A percentile compares a stretch with the other conserved stretches of the same genome.
Evolutionary conservation across 2,888 invertebrate genomes (phyloP).

Genomic region (Sclerodermus sp.): DNA sequence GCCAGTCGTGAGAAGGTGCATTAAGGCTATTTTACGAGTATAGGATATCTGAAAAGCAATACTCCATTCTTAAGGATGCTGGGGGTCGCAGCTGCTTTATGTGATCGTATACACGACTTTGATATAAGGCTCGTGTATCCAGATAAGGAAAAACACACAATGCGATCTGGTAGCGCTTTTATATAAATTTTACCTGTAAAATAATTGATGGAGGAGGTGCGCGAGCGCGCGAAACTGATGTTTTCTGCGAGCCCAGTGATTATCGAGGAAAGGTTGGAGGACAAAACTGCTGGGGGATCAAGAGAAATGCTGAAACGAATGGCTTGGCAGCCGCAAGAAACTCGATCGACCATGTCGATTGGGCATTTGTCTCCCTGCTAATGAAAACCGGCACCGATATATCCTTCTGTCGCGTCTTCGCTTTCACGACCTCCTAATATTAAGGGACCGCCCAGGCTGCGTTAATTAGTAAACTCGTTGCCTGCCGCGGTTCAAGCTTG

Average conservation of each 20-base stretch:
- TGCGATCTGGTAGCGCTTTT: background rate
- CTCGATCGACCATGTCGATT: slow-evolving; percentile 26
- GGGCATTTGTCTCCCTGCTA: slow-evolving; percentile 31
- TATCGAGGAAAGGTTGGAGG: too few relatives aligned
- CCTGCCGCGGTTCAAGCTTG: slow-evolving; percentile 41
- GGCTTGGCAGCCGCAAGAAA: background rate
- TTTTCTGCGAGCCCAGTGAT: too few relatives aligned
- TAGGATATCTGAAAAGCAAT: slow-evolving; percentile 42
- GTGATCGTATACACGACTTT: slow-evolving; percentile 28
- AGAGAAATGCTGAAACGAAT: background rate
- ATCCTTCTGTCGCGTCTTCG: slow-evolving; percentile 33
- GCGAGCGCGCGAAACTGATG: too few relatives aligned
- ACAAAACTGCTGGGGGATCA: too few relatives aligned
- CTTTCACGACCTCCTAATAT: slow-evolving; percentile 32
- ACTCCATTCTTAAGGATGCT: slow-evolving; percentile 39
- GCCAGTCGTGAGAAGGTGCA: slow-evolving; percentile 26
- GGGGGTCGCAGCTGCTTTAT: slow-evolving; percentile 29
- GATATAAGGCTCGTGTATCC: background rate
- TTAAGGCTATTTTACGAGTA: slow-evolving; percentile 41
- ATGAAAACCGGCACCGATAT: slow-evolving; percentile 43
- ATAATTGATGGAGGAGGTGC: background rate
- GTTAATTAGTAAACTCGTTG: slow-evolving; percentile 51
- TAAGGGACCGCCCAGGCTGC: slow-evolving; percentile 40
- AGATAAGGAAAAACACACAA: background rate
- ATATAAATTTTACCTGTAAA: background rate